phyloP scores from a whole-genome alignment of 2,888 invertebrate genomes.

The Endotricha flammealis region DNA sequence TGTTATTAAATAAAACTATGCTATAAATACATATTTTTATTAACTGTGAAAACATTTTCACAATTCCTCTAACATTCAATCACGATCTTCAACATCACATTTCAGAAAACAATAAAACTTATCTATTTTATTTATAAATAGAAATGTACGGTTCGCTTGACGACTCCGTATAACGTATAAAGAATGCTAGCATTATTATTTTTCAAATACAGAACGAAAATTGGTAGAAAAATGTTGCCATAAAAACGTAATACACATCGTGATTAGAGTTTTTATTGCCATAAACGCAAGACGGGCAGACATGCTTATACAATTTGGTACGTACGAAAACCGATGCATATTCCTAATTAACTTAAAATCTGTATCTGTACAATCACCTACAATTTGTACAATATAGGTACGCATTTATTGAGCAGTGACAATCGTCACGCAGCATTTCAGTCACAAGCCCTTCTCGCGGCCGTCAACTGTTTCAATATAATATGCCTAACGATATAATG shows the following conservation, averaged over 20 bases:
- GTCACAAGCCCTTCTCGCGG: constrained; percentile 16
- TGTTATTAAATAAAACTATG: constrained; percentile 34
- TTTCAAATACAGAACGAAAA: too few species aligned
- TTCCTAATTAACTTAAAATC: too few species aligned
- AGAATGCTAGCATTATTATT: too few species aligned
- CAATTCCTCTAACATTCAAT: constrained; percentile 49
- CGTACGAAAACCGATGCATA: too few species aligned
- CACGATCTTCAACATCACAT: constrained; percentile 33
- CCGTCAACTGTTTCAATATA: constrained; percentile 13
- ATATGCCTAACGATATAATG: constrained; percentile 13
- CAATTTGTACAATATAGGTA: constrained; percentile 20
- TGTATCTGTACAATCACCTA: constrained; percentile 25
- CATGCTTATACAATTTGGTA: too few species aligned
- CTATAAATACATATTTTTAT: constrained; percentile 57
- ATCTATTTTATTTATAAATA: constrained; percentile 22
- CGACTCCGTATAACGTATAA: too few species aligned
- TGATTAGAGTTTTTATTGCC: too few species aligned
- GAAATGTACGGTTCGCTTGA: constrained; percentile 20
- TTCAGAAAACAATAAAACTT: constrained; percentile 23
- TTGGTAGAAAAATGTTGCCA: too few species aligned
- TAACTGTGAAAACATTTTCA: constrained; percentile 59
- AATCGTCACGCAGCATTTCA: constrained; percentile 19
- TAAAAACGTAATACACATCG: too few species aligned
- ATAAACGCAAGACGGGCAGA: too few species aligned
- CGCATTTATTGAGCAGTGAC: constrained; percentile 36